Evolutionary conservation across 1,140 invertebrate genomes (phyloP), one percentile per base, ranked within the genome.

Genomic region (Eurosta solidaginis): DNA sequence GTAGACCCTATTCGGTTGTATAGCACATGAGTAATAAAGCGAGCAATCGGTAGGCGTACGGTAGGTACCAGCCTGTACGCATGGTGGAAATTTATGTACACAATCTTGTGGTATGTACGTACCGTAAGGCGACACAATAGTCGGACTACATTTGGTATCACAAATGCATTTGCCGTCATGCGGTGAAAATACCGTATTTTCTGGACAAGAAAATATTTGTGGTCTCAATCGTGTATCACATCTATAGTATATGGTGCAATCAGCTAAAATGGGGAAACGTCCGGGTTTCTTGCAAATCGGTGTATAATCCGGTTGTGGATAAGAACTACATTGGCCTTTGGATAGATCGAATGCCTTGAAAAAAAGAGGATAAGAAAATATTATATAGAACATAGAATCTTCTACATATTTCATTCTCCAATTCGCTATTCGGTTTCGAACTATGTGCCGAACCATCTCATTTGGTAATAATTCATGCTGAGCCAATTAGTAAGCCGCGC

Each of bases 21-120:
- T 78, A 44, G 82, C 83, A 77, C 88, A 89, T n/a, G 82, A 85
- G 75, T 88, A 89, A 79, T 88, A 88, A 4, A 87, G 36, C 17
- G 83, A 82, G 73, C 87, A 88, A 80, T 88, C 85, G 12, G 80
- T 83, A n/a, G 85, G 81, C 20, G 85, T 85, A 27, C 84, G 80
- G 59, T 88, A 89, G 29, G 81, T 84, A 27, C 86, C 86, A 29
- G 83, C 80, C 49, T 81, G 78, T 14, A 81, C 74, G 79, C 88
- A 89, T 47, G 84, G 82, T 54, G 85, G 87, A 36, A 86, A 88
- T 74, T 86, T 86, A 74, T 82, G 79, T 49, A 83, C 83, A 75
- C 82, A 83, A 59, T 83, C 82, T 50, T 85, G 83, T 1, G 85
- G 85, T 29, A 82, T 83, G 77, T 82, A 82, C 44, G 81, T 83